Conservation (phyloP, 2,113 vertebrate genomes). For the Chaetodon trifascialis region DNA sequence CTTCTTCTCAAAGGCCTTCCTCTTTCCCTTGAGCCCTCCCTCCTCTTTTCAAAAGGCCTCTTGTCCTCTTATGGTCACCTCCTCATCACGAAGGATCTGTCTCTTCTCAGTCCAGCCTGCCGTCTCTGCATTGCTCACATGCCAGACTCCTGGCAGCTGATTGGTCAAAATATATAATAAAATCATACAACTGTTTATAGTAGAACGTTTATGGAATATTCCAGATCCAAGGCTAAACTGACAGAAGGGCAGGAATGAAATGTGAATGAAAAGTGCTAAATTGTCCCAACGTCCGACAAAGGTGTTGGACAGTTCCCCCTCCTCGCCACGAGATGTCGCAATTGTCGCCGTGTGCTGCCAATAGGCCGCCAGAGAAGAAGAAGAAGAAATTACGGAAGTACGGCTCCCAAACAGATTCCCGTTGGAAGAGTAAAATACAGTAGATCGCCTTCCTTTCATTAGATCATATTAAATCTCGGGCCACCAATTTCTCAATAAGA, state of each 20-base stretch:
- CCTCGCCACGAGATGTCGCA: neutral
- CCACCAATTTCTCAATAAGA: constrained; percentile 3
- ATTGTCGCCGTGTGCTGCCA: fast-evolving
- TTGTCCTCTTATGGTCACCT: neutral
- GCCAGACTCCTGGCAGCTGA: no score
- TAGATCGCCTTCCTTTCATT: constrained; percentile 1
- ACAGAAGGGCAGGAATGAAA: no score
- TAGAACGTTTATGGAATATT: no score
- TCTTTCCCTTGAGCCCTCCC: neutral
- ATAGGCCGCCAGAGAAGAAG: neutral
- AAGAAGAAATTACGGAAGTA: constrained; percentile 71
- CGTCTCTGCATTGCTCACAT: no score
- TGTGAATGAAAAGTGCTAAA: no score
- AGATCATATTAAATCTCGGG: constrained; percentile 18
- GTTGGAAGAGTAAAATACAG: constrained; percentile 59
- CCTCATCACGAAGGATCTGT: neutral
- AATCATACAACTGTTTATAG: no score
- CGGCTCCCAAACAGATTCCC: constrained; percentile 67
- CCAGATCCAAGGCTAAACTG: no score
- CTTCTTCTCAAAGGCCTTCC: neutral
- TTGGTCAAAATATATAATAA: no score
- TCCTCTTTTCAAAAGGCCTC: no score
- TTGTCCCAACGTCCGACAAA: no score
- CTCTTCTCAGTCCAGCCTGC: neutral
- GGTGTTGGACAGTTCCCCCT: neutral